Evolutionary conservation across 2,113 vertebrate species (phyloP).

Genomic region (Trochalopteron elliotii): DNA sequence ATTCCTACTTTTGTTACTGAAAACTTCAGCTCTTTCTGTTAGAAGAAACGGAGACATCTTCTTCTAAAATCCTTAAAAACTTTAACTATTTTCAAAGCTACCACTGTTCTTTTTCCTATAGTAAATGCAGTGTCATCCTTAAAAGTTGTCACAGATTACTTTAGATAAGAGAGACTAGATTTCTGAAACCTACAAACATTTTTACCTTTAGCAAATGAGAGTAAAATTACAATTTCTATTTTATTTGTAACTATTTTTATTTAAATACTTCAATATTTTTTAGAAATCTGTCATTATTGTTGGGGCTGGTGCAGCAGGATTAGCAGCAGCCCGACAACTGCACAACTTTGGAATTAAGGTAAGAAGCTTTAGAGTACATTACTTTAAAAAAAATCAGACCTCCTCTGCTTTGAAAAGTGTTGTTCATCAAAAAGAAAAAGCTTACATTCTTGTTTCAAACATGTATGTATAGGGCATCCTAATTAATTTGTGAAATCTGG

Average conservation of each 20-base stretch:
- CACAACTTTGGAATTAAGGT: slow-evolving; percentile 97
- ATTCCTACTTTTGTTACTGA: neutral
- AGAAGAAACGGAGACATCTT: neutral
- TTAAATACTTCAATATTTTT: neutral
- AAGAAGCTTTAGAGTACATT: neutral
- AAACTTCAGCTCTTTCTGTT: neutral
- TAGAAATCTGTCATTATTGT: slow-evolving; percentile 90
- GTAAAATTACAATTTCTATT: neutral
- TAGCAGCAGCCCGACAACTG: slow-evolving; percentile 92
- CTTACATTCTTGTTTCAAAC: neutral
- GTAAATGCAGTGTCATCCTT: neutral
- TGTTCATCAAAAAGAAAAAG: neutral
- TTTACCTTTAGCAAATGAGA: neutral
- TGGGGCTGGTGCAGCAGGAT: slow-evolving; percentile 90
- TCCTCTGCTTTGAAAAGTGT: neutral
- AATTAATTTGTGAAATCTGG: neutral
- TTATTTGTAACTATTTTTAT: neutral
- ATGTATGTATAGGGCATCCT: neutral
- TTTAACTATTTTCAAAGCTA: neutral
- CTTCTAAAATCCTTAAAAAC: neutral
- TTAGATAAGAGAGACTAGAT: neutral
- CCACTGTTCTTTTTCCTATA: neutral
- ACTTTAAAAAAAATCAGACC: neutral
- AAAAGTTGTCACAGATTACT: neutral
- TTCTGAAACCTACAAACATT: neutral